Base-by-base conservation (phyloP, 2,888 invertebrate genomes). In the Macroteleia sp. region DNA sequence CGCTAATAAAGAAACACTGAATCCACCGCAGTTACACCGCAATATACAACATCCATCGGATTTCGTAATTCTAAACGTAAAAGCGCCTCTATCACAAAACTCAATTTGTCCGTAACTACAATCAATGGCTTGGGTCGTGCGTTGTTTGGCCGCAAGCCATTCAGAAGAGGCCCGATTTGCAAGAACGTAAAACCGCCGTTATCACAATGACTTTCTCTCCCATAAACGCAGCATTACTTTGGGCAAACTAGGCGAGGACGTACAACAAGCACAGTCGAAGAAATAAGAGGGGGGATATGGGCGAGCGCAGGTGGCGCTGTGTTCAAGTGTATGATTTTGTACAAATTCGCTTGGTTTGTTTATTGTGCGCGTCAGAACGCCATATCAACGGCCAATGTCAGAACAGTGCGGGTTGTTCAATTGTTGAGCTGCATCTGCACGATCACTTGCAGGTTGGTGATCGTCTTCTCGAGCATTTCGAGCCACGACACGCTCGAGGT, bases 381-480 rank as follows among this genome's bases (percentile, higher is more conserved):
- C n/a, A n/a, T n/a, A n/a, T n/a, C n/a, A n/a, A n/a, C n/a, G n/a
- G n/a, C n/a, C n/a, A n/a, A n/a, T n/a, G n/a, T n/a, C n/a, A n/a
- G n/a, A n/a, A n/a, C n/a, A n/a, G n/a, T n/a, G n/a, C n/a, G n/a
- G n/a, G n/a, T n/a, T n/a, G 14, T 44, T 79, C 61, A 79, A 81
- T 84, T 88, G 75, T 89, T 89, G 54, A 83, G 82, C 85, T 91
- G 90, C 77, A 91, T 86, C 83, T 90, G 88, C 82, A 91, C 90
- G 76, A 89, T 89, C 83, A 89, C 86, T 76, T 90, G 91, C 36
- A 92, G 82, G 82, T 90, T 91, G 32, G 85, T 80, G 67, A 91
- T 90, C 54, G 91, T 91, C 78, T 91, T 91, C 77, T 91, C 91
- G 61, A 92, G 85, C 87, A 90, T 90, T 62, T 91, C 91, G 19